phyloP scores from a whole-genome alignment of 2,888 invertebrate species.

The Pollenia labialis region DNA sequence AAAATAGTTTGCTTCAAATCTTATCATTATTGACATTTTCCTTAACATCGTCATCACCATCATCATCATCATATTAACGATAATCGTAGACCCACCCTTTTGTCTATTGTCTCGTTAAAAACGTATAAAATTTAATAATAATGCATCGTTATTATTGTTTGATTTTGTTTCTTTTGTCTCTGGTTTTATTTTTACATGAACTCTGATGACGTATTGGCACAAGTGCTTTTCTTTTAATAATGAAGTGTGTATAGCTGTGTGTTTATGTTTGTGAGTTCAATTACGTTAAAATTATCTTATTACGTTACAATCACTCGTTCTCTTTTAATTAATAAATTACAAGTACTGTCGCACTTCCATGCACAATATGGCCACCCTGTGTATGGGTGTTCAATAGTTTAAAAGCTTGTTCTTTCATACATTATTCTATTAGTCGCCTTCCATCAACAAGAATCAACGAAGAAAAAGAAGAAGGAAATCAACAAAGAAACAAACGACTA shows the following conservation, averaged over 20 bases:
- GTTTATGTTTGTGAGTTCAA: slow-evolving; percentile 28
- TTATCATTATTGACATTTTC: slow-evolving; percentile 64
- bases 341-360: slow-evolving; percentile 25
- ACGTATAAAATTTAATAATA: slow-evolving; percentile 36
- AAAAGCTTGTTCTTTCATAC: neutral
- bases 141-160: slow-evolving; percentile 10
- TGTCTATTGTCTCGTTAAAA: slow-evolving; percentile 14
- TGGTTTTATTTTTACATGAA: slow-evolving; percentile 45
- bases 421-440: slow-evolving; percentile 28
- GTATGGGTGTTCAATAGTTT: neutral
- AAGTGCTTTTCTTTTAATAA: slow-evolving; percentile 2
- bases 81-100: slow-evolving; percentile 50
- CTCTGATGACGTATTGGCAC: slow-evolving; percentile 60
- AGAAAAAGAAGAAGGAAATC: neutral
- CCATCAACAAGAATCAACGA: neutral
- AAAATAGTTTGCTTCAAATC: slow-evolving; percentile 40
- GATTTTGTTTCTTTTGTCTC: slow-evolving; percentile 14
- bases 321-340: slow-evolving; percentile 1
- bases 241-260: neutral
- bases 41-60: slow-evolving; percentile 11
- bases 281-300: slow-evolving; percentile 67
- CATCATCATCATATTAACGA: slow-evolving; percentile 28
- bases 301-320: slow-evolving; percentile 59
- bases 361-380: slow-evolving; percentile 9
- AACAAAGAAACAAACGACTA: slow-evolving; percentile 18